Conservation (phyloP, 2,797 vertebrate genomes). For the Lepus oiostolus region DNA sequence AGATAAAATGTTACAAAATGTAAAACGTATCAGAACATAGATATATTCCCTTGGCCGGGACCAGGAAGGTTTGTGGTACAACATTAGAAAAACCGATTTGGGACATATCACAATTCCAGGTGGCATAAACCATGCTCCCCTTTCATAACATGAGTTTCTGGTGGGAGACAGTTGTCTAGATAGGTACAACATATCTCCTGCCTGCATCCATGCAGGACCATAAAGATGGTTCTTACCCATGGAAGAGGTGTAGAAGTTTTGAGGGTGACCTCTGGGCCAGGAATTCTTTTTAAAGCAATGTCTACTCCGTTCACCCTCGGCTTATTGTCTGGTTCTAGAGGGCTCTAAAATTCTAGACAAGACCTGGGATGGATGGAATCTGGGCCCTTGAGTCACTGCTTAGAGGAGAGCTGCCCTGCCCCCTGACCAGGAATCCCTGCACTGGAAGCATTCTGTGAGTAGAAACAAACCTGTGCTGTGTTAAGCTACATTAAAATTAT, state of each 20-base stretch:
- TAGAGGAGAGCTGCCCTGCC: neutral
- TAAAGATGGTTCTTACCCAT: neutral
- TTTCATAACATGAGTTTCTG: neutral
- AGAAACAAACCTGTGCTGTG: constrained; percentile 10
- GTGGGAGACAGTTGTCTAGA: neutral
- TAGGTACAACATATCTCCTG: neutral
- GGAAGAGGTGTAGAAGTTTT: constrained; percentile 3
- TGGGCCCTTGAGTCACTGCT: neutral
- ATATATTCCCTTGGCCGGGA: neutral
- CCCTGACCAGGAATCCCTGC: neutral
- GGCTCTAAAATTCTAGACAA: neutral
- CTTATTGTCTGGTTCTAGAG: neutral
- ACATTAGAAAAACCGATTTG: constrained; percentile 8
- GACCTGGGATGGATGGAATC: neutral
- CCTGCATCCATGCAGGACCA: neutral
- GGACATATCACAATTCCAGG: neutral
- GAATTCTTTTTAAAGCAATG: neutral
- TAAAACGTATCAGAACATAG: constrained; percentile 10
- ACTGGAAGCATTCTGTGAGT: constrained; percentile 9
- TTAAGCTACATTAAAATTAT: neutral
- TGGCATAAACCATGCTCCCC: neutral
- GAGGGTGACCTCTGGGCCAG: neutral
- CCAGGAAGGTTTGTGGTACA: neutral
- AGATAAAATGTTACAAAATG: constrained; percentile 61
- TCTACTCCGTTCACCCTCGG: neutral